phyloP scores from a whole-genome alignment of 35 echinoderm and acorn worm genomes.

The Amphiura filiformis region DNA sequence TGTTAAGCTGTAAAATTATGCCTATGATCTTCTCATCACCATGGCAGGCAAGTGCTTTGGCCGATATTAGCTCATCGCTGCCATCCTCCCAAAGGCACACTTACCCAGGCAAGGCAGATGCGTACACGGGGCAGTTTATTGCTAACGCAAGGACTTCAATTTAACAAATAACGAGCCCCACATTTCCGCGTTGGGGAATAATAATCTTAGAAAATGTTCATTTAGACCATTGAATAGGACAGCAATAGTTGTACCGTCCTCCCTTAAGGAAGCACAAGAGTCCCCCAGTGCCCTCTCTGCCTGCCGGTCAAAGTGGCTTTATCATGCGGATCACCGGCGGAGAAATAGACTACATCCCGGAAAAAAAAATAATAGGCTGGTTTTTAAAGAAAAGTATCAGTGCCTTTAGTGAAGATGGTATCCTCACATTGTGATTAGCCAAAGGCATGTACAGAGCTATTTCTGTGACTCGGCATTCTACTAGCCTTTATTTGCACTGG shows the following conservation, averaged over 20 bases:
- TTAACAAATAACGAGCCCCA: conserved; percentile 5
- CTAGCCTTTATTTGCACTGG: neutral
- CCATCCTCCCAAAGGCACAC: neutral
- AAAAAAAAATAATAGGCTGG: neutral
- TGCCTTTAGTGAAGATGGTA: neutral
- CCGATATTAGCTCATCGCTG: neutral
- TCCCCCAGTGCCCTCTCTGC: neutral
- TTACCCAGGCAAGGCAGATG: conserved; percentile 6
- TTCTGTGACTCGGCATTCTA: neutral
- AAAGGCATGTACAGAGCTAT: neutral
- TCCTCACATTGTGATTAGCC: neutral
- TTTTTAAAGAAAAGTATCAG: neutral
- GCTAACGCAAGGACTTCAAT: neutral
- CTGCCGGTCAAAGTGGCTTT: neutral
- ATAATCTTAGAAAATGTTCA: neutral
- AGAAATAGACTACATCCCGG: conserved; percentile 2
- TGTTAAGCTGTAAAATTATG: conserved; percentile 2
- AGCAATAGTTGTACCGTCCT: neutral
- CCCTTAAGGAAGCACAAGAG: neutral
- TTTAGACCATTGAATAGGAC: conserved; percentile 8
- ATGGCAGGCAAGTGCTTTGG: neutral
- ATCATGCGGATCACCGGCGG: neutral
- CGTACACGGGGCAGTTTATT: neutral
- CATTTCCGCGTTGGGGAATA: neutral
- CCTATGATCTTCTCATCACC: neutral